These are phyloP conservation scores for Polyploca ridens DNA, from an alignment of 2,888 invertebrate species.

Conservation along the genomic window DNA sequence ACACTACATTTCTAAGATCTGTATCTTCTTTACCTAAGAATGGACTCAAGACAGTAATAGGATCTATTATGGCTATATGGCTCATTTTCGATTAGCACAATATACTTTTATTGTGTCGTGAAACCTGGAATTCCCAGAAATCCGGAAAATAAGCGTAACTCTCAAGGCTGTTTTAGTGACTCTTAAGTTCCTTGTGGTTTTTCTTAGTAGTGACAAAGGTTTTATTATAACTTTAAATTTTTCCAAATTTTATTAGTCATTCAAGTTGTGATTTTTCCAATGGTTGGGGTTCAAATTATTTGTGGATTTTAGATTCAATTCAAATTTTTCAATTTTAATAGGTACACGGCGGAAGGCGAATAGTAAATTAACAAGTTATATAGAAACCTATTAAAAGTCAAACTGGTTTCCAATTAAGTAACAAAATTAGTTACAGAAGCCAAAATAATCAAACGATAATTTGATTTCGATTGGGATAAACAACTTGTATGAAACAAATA, in stretches of 20 bases:
- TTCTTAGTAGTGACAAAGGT: background rate
- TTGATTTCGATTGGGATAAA: background rate
- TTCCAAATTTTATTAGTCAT: too few relatives aligned
- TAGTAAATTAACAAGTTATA: background rate
- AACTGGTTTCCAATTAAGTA: background rate
- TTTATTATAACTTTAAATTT: background rate
- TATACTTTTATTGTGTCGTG: background rate
- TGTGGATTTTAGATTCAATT: too few relatives aligned
- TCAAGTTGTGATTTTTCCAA: too few relatives aligned
- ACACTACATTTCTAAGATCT: too few relatives aligned
- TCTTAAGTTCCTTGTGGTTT: background rate
- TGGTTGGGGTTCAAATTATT: too few relatives aligned
- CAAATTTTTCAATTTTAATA: too few relatives aligned
- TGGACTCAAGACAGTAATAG: too few relatives aligned
- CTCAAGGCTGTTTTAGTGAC: background rate
- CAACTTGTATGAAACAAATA: background rate
- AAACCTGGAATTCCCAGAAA: background rate
- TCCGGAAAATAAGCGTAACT: background rate
- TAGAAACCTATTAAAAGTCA: background rate
- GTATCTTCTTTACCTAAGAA: too few relatives aligned
- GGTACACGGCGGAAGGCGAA: too few relatives aligned
- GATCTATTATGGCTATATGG: too few relatives aligned
- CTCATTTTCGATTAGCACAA: background rate
- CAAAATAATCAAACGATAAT: background rate
- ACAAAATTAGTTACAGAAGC: background rate